Conservation (phyloP, 2,113 vertebrate species). For the Pterocles gutturalis region DNA sequence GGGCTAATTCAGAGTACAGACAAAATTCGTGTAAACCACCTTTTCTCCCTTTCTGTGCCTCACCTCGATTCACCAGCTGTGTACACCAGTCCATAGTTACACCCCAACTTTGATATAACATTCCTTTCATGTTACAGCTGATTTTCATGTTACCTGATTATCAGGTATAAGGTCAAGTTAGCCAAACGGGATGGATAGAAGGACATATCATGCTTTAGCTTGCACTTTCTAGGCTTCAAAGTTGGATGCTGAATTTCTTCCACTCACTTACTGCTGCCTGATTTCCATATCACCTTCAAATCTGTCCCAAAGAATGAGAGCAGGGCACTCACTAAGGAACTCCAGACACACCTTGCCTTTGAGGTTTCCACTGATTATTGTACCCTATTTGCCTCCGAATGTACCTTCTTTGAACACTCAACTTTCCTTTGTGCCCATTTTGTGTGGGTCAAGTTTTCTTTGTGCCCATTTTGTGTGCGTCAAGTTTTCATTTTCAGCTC, state of each 20-base stretch:
- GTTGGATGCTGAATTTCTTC: not conserved
- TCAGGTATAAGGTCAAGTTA: not conserved
- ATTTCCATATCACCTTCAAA: not conserved
- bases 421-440: not conserved
- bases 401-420: not conserved
- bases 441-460: constrained; percentile 15
- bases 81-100: not conserved
- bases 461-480: not conserved
- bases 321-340: not conserved
- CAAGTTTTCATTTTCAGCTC: constrained; percentile 37
- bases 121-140: not conserved
- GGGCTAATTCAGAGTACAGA: not conserved
- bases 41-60: not conserved
- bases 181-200: not conserved
- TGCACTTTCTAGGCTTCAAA: not conserved
- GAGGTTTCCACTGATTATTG: not conserved
- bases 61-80: not conserved
- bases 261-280: not conserved
- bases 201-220: not conserved
- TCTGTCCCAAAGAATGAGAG: not conserved
- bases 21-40: not conserved
- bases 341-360: not conserved
- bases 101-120: not conserved
- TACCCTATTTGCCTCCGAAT: not conserved
- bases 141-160: not conserved